A percentile compares a stretch with the other conserved stretches of the same genome.
phyloP scores from a whole-genome alignment of 2,113 vertebrate species.

The Colaptes auratus region DNA sequence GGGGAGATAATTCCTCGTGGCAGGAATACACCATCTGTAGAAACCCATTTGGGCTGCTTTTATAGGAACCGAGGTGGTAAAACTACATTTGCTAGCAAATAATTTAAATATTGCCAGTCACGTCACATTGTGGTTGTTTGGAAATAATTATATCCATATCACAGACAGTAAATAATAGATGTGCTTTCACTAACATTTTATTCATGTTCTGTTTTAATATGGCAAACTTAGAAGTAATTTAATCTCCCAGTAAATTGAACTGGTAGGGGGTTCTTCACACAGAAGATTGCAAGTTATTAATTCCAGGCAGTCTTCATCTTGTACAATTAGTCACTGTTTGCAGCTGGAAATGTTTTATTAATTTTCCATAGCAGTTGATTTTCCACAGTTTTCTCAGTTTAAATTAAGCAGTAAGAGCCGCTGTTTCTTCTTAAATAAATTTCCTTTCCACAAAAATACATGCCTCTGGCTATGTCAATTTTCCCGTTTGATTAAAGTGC shows the following conservation, averaged over 20 bases:
- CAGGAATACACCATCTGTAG: neutral
- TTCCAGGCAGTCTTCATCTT: conserved; percentile 88
- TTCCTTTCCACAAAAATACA: conserved; percentile 86
- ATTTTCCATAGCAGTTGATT: conserved; percentile 87
- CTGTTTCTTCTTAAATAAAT: conserved; percentile 88
- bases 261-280: conserved; percentile 88
- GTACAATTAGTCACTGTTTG: conserved; percentile 93
- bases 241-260: conserved; percentile 93
- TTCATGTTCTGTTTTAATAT: conserved; percentile 92
- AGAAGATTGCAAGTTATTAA: conserved; percentile 91
- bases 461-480: conserved; percentile 87
- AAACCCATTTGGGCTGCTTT: conserved; percentile 20
- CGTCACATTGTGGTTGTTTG: conserved; percentile 86
- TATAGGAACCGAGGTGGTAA: neutral
- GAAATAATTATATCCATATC: conserved; percentile 94
- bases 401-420: conserved; percentile 88
- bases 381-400: conserved; percentile 87
- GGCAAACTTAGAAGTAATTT: conserved; percentile 93
- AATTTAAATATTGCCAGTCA: conserved; percentile 86
- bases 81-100: conserved; percentile 69
- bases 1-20: neutral
- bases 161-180: conserved; percentile 95
- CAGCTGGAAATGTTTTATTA: conserved; percentile 89
- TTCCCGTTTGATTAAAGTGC: conserved; percentile 87
- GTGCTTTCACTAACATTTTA: conserved; percentile 84